Evolutionary conservation across 2,888 invertebrate genomes (phyloP), one percentile per base, ranked within the genome.

Genomic region (Ochlodes sylvanus): DNA sequence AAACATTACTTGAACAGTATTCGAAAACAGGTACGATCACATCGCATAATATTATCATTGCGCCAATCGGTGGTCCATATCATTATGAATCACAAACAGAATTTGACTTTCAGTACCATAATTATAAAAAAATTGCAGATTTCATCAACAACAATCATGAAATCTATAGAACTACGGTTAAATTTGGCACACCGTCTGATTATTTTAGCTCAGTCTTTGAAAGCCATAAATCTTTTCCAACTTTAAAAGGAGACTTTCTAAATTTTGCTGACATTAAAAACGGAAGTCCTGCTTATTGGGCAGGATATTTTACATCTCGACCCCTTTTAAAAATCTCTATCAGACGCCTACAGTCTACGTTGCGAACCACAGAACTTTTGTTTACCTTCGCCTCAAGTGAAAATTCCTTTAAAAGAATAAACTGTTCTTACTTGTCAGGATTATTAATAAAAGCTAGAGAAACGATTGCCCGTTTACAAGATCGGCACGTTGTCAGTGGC

Each of bases 401-500:
- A 9, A 97, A 86, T 62, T 76, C 77, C 10, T 86, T 89, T 95
- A 7, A 94, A 94, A 69, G 95, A 94, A 82, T 93, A 81, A 82
- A 94, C 83, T 75, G 87, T 82, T 77, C 93, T 76, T 74, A 94
- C 92, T 76, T 95, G 94, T 79, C 94, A 94, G 74, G 79, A 5
- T 76, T 80, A 9, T 73, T 92, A 56, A 64, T 95, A 94, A 92
- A 94, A 95, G 68, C 95, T 95, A 82, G 97, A 95, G 85, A 95
- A 96, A 79, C 95, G 95, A 93, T 98, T 66, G 98, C 97, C 0
- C 94, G 99, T 27, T 97, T 99, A 78, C 97, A 98, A 83, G 99
- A 99, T 86, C 98, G 99, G 80, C 98, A 99, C 84, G 99, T 98
- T n/a, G 97, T 98, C 66, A 98, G 99, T 0, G 99, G 99, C 3